Percentiles rank a stretch among this genome's conserved stretches.
Evolutionary conservation across 2,113 vertebrate species (phyloP).

Genomic region (Beaufortia kweichowensis): DNA sequence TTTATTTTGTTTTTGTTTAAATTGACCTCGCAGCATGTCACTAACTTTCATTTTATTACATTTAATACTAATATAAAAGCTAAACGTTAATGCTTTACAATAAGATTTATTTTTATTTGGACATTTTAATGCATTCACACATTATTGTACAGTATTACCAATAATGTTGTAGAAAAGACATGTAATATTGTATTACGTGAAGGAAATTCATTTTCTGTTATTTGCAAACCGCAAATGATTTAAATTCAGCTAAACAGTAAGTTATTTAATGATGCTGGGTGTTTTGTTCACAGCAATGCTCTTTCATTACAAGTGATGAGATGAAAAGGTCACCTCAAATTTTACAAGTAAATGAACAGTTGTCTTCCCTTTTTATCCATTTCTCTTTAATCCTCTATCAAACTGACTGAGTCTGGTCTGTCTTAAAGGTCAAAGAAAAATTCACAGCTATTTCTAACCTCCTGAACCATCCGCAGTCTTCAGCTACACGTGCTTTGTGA

Average conservation of each 20-base stretch:
- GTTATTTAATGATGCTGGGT: neutral
- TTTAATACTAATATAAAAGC: too few species aligned
- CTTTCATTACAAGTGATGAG: neutral
- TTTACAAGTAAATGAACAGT: neutral
- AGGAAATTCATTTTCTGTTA: neutral
- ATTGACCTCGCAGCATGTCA: too few species aligned
- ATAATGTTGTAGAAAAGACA: too few species aligned
- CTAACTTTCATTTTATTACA: too few species aligned
- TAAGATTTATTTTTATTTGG: too few species aligned
- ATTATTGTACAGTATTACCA: too few species aligned
- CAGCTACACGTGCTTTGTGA: neutral
- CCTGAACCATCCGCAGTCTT: neutral
- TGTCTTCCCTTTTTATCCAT: neutral
- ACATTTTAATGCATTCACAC: too few species aligned
- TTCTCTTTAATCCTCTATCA: neutral
- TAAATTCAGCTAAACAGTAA: neutral
- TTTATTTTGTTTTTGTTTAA: too few species aligned
- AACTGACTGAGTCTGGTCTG: neutral
- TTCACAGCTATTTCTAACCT: slow-evolving; percentile 59
- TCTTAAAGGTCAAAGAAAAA: slow-evolving; percentile 26
- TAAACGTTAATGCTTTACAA: too few species aligned
- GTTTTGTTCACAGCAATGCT: neutral
- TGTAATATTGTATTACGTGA: too few species aligned
- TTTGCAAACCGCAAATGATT: neutral
- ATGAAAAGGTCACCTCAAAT: slow-evolving; percentile 1